Base-by-base conservation (phyloP, 2,113 vertebrate genomes). In the Pleuronectes platessa region DNA sequence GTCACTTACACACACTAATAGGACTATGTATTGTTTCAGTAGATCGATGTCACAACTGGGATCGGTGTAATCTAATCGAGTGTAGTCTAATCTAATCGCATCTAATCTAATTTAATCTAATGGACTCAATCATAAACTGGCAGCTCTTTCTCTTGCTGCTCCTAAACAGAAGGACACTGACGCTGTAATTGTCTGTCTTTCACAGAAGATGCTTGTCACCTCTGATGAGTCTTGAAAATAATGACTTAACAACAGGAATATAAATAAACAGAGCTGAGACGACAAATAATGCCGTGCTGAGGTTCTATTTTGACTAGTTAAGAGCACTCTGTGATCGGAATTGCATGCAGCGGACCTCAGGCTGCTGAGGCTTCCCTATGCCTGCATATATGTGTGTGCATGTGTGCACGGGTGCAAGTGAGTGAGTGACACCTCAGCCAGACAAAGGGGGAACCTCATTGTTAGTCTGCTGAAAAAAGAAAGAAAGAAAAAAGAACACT, bases 231-330 rank as follows among this genome's bases (percentile, higher is more conserved):
- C 61, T 72, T 68, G 35, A 58, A 58, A 23, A 58, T 60, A 71
- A 71, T 51, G 27, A 53, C 49, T 53, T 68, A 84, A 78, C 64
- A 77, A 76, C 40, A 42, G 21, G 11, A 9, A 23, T 11, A 21
- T 6, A 68, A 68, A 61, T 45, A 71, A 54, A 66, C 23, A 53
- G 13, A 60, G 40, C 23, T 20, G 21, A 68, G 37, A 75, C 66
- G 26, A 62, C 58, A 26, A 23, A 51, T 51, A 5, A 9, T 45
- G 64, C 60, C 79, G 74, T 79, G 76, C 55, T 51, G 72, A 61
- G 82, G 88, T 89, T 77, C 85, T 78, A 86, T 88, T 67, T 83
- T 23, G 79, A 89, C 84, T 37, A 42, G 27, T 85, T 71, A 83
- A 86, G 23, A 65, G 49, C 40, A 51, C 26, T 21, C 17, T 61